A percentile compares a stretch with the other conserved stretches of the same genome.
phyloP scores from a whole-genome alignment of 1,140 invertebrate species.

The Antheraea pernyi region DNA sequence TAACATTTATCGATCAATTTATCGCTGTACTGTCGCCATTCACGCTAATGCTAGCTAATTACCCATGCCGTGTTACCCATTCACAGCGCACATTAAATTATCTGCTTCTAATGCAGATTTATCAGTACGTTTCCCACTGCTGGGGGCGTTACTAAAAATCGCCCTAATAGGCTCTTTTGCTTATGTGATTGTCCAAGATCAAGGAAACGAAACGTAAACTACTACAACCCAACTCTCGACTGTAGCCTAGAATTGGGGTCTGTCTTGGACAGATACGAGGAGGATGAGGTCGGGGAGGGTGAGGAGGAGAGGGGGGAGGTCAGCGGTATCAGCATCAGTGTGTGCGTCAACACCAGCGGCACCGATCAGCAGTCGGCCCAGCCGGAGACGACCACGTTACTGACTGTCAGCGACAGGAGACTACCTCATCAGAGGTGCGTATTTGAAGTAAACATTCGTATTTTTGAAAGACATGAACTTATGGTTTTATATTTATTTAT shows the following conservation, averaged over 20 bases:
- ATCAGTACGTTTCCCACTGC: background rate
- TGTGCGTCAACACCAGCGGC: slow-evolving; percentile 57
- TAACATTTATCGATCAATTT: too few species aligned
- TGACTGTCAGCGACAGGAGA: slow-evolving; percentile 53
- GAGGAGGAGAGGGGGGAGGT: slow-evolving; percentile 35
- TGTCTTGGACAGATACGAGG: slow-evolving; percentile 69
- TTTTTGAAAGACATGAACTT: too few species aligned
- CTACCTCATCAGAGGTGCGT: slow-evolving; percentile 59
- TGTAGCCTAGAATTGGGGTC: slow-evolving; percentile 58
- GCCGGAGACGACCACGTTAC: slow-evolving; percentile 42
- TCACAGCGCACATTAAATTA: background rate
- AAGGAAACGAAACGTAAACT: slow-evolving; percentile 20
- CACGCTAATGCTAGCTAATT: too few species aligned
- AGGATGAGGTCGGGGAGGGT: slow-evolving; percentile 41
- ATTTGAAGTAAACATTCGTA: too few species aligned
- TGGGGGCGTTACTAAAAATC: background rate
- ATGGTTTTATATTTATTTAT: too few species aligned
- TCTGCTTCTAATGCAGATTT: background rate
- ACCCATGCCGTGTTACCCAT: too few species aligned
- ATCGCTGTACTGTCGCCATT: too few species aligned
- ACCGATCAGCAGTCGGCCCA: slow-evolving; percentile 23
- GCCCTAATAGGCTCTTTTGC: background rate
- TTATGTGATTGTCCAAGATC: slow-evolving; percentile 23
- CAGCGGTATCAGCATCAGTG: slow-evolving; percentile 65
- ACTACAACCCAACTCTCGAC: slow-evolving; percentile 47